Conservation (phyloP, 2,888 invertebrate species). For the Drosophila fungiperda region DNA sequence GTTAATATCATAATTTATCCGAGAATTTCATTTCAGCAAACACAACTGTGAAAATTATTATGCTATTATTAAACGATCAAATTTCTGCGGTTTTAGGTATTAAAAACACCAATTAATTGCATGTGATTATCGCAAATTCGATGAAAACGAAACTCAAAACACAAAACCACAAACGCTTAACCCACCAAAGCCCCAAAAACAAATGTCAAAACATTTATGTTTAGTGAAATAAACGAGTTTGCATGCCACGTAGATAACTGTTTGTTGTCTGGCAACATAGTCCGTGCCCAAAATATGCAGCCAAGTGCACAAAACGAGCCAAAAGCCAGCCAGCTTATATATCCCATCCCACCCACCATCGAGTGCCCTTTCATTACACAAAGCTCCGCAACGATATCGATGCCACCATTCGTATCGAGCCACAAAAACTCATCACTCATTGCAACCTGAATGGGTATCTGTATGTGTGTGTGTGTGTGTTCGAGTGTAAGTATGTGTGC, state of each 20-base stretch:
- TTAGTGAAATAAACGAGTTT: constrained; percentile 24
- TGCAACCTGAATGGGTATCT: constrained; percentile 38
- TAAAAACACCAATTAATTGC: constrained; percentile 70
- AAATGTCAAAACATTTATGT: constrained; percentile 49
- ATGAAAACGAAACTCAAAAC: constrained; percentile 42
- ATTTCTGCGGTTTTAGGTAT: constrained; percentile 13
- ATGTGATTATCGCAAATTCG: constrained; percentile 69
- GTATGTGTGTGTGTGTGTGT: constrained; percentile 1
- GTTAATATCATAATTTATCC: neutral
- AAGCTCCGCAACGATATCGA: constrained; percentile 43
- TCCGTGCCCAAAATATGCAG: constrained; percentile 21
- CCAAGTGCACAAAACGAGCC: constrained; percentile 32
- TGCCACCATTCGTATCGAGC: constrained; percentile 6
- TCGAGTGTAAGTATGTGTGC: neutral
- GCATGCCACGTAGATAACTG: constrained; percentile 40
- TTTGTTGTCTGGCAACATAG: constrained; percentile 14
- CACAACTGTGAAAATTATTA: neutral
- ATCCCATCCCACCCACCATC: neutral
- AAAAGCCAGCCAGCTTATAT: constrained; percentile 28
- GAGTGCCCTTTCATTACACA: constrained; percentile 42
- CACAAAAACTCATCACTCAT: constrained; percentile 41
- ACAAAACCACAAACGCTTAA: constrained; percentile 31
- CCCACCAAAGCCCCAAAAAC: constrained; percentile 28
- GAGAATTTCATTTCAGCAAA: neutral
- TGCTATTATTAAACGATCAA: constrained; percentile 8